Percentiles rank a stretch among this genome's conserved stretches.
phyloP scores from a whole-genome alignment of 2,113 vertebrate species.

The Otocyon megalotis region DNA sequence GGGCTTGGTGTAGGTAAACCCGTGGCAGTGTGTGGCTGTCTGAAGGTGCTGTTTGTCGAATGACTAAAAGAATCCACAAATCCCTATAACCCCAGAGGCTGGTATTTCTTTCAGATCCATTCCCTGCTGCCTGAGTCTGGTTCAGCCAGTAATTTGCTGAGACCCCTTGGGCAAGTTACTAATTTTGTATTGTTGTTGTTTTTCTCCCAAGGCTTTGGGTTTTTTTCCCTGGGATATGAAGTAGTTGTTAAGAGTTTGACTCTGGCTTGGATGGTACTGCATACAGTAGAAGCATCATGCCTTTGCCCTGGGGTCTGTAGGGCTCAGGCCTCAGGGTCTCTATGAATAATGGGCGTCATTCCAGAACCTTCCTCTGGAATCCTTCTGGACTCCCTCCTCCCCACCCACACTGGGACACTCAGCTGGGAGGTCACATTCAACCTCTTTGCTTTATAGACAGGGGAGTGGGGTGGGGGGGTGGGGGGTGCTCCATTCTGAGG shows the following conservation, averaged over 20 bases:
- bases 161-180: not conserved
- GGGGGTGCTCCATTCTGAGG: not conserved
- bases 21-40: rapidly evolving
- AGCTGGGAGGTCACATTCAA: too few species aligned
- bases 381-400: not conserved
- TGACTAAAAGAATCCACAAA: not conserved
- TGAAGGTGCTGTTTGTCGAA: not conserved
- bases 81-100: not conserved
- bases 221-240: not conserved
- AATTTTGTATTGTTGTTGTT: not conserved
- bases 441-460: not conserved
- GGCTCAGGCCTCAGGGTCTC: not conserved
- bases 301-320: not conserved
- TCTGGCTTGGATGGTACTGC: too few species aligned
- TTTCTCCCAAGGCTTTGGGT: rapidly evolving
- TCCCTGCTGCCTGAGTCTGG: not conserved
- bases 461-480: too few species aligned
- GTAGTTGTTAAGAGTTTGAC: not conserved
- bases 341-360: not conserved
- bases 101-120: not conserved
- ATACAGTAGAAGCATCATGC: rapidly evolving
- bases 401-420: not conserved
- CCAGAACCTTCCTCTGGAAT: not conserved
- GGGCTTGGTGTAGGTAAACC: not conserved
- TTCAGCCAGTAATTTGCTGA: not conserved